A percentile compares a stretch with the other conserved stretches of the same genome.
Evolutionary conservation across 2,113 vertebrate genomes (phyloP).

Genomic region (Galeopterus variegatus): DNA sequence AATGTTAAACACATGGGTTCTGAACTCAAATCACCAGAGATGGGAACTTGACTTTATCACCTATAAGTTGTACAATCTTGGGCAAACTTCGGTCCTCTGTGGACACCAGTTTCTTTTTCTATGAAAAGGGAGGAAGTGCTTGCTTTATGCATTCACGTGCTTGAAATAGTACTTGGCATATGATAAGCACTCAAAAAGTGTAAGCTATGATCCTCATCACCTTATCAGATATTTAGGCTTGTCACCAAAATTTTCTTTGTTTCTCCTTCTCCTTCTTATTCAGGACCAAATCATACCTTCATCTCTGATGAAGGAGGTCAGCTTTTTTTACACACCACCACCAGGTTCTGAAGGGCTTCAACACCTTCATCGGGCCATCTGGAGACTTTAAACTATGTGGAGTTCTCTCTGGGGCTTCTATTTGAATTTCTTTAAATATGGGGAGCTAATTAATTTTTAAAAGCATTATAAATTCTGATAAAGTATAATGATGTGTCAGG

Average conservation of each 20-base stretch:
- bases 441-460: constrained; percentile 65
- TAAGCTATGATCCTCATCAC: background rate
- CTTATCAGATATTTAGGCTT: background rate
- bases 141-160: background rate
- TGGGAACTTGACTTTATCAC: background rate
- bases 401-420: background rate
- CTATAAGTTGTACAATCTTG: background rate
- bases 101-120: background rate
- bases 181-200: background rate
- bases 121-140: background rate
- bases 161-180: background rate
- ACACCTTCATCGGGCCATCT: background rate
- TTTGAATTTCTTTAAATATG: constrained; percentile 46
- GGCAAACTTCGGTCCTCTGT: background rate
- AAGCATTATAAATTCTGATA: constrained; percentile 63
- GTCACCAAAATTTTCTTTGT: background rate
- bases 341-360: background rate
- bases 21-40: background rate
- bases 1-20: background rate
- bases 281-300: background rate
- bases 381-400: background rate
- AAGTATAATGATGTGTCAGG: constrained; percentile 48
- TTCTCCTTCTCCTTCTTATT: background rate
- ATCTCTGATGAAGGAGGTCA: background rate
- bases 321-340: background rate